Percentiles rank a stretch among this genome's conserved stretches.
phyloP scores from a whole-genome alignment of 2,113 vertebrate species.

The Geothlypis trichas region DNA sequence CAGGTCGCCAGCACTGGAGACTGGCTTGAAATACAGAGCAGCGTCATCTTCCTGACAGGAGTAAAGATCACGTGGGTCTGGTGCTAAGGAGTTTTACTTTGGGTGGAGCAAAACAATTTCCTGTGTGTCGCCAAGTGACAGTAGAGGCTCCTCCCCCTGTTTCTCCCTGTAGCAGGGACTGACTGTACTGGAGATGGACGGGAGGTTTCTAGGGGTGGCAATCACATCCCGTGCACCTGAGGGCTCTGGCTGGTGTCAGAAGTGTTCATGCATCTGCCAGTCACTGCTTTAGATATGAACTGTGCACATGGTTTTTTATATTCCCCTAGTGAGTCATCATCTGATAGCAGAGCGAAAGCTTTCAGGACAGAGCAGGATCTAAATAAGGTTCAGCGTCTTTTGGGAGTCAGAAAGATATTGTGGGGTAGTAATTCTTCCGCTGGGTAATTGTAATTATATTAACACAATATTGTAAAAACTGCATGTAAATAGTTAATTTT shows the following conservation, averaged over 20 bases:
- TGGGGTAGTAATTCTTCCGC: neutral
- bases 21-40: neutral
- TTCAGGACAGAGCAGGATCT: neutral
- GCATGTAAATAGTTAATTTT: neutral
- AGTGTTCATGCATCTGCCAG: neutral
- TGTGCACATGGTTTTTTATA: neutral
- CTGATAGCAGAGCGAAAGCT: neutral
- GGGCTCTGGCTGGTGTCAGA: neutral
- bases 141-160: neutral
- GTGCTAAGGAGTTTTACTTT: neutral
- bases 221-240: accelerated
- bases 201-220: neutral
- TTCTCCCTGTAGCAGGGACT: neutral
- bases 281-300: neutral
- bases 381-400: neutral
- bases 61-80: neutral
- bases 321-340: neutral
- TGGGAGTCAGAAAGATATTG: neutral
- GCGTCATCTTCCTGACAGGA: accelerated
- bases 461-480: neutral
- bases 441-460: neutral
- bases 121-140: neutral
- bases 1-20: neutral
- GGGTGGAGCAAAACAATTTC: neutral
- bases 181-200: neutral